These are phyloP conservation scores for Laticauda colubrina DNA, from an alignment of 2,113 vertebrate genomes.

Conservation along the genomic window DNA sequence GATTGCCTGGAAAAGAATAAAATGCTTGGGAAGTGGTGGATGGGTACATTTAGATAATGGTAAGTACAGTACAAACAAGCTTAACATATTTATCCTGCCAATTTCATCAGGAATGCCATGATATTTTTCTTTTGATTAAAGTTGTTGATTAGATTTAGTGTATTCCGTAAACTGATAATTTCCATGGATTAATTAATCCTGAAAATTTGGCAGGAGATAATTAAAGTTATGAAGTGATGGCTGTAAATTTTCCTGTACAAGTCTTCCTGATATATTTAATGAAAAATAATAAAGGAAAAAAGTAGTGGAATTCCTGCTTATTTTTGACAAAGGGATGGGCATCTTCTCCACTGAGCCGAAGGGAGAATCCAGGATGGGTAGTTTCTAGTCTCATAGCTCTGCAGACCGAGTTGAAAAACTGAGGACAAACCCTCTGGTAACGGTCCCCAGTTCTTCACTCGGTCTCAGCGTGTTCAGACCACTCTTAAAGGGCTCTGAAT, in stretches of 20 bases:
- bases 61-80: neutral
- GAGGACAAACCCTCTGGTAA: too few relatives aligned
- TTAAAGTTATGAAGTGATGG: neutral
- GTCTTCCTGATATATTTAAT: neutral
- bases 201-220: neutral
- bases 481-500: too few relatives aligned
- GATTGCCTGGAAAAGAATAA: neutral
- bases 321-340: neutral
- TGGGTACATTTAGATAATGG: neutral
- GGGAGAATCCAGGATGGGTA: too few relatives aligned
- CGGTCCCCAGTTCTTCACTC: too few relatives aligned
- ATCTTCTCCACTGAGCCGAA: neutral
- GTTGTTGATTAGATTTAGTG: neutral
- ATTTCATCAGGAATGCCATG: neutral
- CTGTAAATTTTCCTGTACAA: neutral
- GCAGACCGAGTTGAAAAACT: too few relatives aligned
- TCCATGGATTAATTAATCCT: neutral
- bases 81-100: neutral
- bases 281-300: neutral
- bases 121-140: neutral
- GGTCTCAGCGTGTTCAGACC: too few relatives aligned
- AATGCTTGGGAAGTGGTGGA: neutral
- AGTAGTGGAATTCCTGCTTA: neutral
- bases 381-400: too few relatives aligned
- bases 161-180: neutral